Conservation (phyloP, 2,888 invertebrate genomes). For the Drosophila neonasuta region DNA sequence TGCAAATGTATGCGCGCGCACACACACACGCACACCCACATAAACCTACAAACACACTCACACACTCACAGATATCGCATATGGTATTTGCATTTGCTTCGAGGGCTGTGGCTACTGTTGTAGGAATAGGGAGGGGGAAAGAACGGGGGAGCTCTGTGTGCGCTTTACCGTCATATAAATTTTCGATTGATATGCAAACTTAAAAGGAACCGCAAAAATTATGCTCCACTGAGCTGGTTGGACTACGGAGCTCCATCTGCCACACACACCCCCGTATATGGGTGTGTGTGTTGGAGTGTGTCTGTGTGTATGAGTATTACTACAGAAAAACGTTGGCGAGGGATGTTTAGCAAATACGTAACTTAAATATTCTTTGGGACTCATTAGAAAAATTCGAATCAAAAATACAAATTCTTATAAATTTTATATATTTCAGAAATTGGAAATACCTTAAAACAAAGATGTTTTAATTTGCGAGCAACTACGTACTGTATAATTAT, state of each 20-base stretch:
- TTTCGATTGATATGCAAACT: conserved; percentile 81
- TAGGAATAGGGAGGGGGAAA: neutral
- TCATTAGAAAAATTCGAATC: too few species aligned
- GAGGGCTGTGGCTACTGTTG: conserved; percentile 26
- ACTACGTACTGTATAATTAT: too few species aligned
- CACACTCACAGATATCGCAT: conserved; percentile 32
- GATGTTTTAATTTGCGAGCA: too few species aligned
- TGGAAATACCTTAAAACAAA: too few species aligned
- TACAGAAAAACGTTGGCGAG: conserved; percentile 17
- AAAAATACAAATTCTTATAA: too few species aligned
- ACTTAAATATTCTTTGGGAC: neutral
- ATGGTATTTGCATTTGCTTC: conserved; percentile 60
- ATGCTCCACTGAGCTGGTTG: conserved; percentile 78
- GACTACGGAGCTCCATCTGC: conserved; percentile 31
- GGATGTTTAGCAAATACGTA: conserved; percentile 15
- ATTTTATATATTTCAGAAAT: too few species aligned
- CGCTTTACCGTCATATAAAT: conserved; percentile 73
- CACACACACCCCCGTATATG: neutral
- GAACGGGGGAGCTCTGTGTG: conserved; percentile 30
- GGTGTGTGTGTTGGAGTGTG: conserved; percentile 8
- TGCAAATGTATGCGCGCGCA: conserved; percentile 72
- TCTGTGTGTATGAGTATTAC: neutral
- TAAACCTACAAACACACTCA: conserved; percentile 23
- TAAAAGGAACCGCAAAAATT: conserved; percentile 81
- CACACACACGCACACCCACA: conserved; percentile 37